Evolutionary conservation across 2,797 vertebrate species (phyloP), one percentile per base, ranked within the genome.

Genomic region (Sebastolobus alascanus): DNA sequence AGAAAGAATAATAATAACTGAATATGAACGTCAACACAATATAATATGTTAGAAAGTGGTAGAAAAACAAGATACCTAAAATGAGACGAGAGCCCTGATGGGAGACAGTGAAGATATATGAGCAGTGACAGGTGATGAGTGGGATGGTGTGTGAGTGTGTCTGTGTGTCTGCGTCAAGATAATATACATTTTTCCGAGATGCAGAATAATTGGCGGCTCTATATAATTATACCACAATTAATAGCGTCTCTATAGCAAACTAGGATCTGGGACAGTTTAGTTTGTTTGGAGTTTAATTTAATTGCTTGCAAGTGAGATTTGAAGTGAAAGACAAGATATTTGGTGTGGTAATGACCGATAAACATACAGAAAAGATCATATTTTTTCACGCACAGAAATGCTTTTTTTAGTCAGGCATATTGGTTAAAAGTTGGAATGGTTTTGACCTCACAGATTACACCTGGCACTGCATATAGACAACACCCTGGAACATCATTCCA

Each of bases 101-200:
- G 68, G 64, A 79, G 68, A 87, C 64, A 69, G 67, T 72, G 54
- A 73, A 52, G 76, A 50, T 58, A 29, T 63, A 83, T 78, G 73
- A 77, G 72, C 80, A 68, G 75, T 83, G 86, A 84, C 88, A 90
- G 88, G 88, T 79, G 87, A 86, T 90, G 84, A 83, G 90, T 93
- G 84, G 84, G 88, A 86, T 75, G 84, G 60, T 75, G 82, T 84
- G 77, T 73, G 65, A 72, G 67, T 64, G 58, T 74, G 69, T 70
- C 54, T 54, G 11, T 76, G 67, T 77, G 75, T 50, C 14, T 63
- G 73, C 83, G 71, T 73, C 52, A 55, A 70, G 70, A 72, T 29
- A 46, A 20, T 66, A 75, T 59, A 29, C 5, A 12, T 63, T 79
- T 84, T 60, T 58, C 63, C 50, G 40, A 64, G 38, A 70, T 73